Conservation (phyloP, 2,888 invertebrate species). For the Scotopteryx bipunctaria region DNA sequence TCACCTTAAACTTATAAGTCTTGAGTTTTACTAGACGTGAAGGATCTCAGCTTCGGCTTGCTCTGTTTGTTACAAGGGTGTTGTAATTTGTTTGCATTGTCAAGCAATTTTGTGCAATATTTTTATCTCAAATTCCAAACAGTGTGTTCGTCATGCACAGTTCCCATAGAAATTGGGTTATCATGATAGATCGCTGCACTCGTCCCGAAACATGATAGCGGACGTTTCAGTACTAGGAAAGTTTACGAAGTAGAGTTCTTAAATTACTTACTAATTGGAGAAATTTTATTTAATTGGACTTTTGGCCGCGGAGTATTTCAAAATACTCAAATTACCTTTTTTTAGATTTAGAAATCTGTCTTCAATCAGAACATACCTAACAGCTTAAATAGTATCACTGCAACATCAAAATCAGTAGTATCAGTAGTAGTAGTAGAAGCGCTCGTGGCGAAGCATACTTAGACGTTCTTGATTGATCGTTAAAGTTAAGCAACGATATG, state of each 20-base stretch:
- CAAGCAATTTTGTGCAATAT: constrained; percentile 30
- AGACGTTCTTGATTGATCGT: too few species aligned
- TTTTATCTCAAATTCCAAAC: constrained; percentile 33
- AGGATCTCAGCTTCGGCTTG: background rate
- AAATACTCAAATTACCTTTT: background rate
- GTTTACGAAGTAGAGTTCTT: constrained; percentile 20
- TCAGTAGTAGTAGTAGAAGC: too few species aligned
- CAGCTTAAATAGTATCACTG: too few species aligned
- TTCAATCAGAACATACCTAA: too few species aligned
- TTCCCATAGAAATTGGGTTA: constrained; percentile 76
- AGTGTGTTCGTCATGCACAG: constrained; percentile 56
- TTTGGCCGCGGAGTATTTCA: background rate
- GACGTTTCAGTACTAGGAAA: constrained; percentile 44
- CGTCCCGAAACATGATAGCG: constrained; percentile 53
- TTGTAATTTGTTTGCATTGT: constrained; percentile 7
- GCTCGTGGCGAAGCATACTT: too few species aligned
- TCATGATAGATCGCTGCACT: constrained; percentile 73
- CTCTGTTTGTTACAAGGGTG: background rate
- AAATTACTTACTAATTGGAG: constrained; percentile 4
- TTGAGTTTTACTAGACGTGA: too few species aligned
- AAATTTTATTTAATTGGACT: background rate
- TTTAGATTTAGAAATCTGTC: too few species aligned
- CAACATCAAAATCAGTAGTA: too few species aligned
- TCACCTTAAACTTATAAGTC: too few species aligned
- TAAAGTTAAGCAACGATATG: too few species aligned